Conservation (phyloP, 1,140 invertebrate genomes). For the Augochlora pura region DNA sequence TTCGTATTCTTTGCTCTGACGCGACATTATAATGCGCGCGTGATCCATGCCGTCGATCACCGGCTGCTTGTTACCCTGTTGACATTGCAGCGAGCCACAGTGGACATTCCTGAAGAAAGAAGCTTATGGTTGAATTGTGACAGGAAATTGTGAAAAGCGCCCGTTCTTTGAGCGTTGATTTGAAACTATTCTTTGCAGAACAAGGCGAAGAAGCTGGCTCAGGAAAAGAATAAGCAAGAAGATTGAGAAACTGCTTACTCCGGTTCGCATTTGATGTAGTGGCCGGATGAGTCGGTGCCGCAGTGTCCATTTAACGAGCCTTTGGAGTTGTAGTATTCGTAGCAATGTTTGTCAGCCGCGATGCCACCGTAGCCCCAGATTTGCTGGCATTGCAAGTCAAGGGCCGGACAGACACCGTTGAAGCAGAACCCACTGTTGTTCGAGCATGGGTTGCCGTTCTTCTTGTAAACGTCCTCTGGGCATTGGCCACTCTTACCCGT, state of each 20-base stretch:
- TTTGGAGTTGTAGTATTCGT: conserved; percentile 95
- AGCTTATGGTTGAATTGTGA: not conserved
- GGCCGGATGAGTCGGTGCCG: conserved; percentile 88
- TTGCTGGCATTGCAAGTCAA: conserved; percentile 91
- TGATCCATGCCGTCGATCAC: conserved; percentile 88
- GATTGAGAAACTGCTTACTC: conserved; percentile 85
- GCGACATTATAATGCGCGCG: conserved; percentile 92
- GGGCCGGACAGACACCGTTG: conserved; percentile 93
- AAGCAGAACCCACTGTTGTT: conserved; percentile 90
- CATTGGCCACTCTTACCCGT: conserved; percentile 92
- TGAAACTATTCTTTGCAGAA: too few relatives aligned
- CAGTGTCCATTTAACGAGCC: conserved; percentile 96
- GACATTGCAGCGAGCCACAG: conserved; percentile 95
- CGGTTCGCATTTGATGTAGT: conserved; percentile 91
- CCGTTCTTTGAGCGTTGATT: too few relatives aligned
- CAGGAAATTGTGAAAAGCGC: too few relatives aligned
- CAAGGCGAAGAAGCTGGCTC: too few relatives aligned
- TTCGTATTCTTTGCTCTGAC: conserved; percentile 91
- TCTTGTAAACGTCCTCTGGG: conserved; percentile 92
- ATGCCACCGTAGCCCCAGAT: conserved; percentile 94
- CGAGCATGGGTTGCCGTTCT: conserved; percentile 93
- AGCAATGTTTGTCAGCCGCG: conserved; percentile 92
- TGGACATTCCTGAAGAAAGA: conserved; percentile 86
- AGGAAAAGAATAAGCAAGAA: not conserved
- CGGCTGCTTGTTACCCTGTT: conserved; percentile 90